Percentiles rank a stretch among this genome's conserved stretches.
Evolutionary conservation across 2,113 vertebrate species (phyloP).

Genomic region (Rhinolophus ferrumequinum): DNA sequence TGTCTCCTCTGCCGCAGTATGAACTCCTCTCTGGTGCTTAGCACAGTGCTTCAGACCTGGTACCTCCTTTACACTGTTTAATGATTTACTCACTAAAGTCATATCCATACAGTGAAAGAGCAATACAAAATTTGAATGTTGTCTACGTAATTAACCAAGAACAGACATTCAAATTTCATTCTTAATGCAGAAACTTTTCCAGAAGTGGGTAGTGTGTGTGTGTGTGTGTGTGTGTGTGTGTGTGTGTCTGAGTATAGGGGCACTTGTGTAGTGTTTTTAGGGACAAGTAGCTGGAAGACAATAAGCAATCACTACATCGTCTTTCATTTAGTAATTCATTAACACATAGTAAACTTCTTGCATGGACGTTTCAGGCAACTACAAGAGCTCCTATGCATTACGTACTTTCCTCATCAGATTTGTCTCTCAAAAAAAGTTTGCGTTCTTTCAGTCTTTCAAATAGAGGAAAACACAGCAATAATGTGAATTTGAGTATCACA

Average conservation of each 20-base stretch:
- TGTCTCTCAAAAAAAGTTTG: neutral
- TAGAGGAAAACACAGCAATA: neutral
- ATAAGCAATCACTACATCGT: neutral
- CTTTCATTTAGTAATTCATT: conserved; percentile 11
- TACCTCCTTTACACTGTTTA: neutral
- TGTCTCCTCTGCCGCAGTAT: neutral
- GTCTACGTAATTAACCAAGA: neutral
- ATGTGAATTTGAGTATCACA: neutral
- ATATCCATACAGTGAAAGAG: neutral
- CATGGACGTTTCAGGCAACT: neutral
- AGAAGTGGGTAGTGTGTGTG: neutral
- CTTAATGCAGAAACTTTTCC: neutral
- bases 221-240: neutral
- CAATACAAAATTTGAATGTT: neutral
- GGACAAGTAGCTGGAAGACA: neutral
- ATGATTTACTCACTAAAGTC: neutral
- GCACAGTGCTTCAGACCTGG: neutral
- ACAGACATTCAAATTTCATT: neutral
- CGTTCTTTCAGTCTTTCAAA: neutral
- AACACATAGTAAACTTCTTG: neutral
- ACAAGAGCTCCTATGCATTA: neutral
- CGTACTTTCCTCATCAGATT: neutral
- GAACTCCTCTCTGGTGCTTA: neutral
- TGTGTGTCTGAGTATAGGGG: neutral
- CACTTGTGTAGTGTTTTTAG: neutral